Evolutionary conservation across 2,888 invertebrate genomes (phyloP).

Genomic region (Lepas anatifera): DNA sequence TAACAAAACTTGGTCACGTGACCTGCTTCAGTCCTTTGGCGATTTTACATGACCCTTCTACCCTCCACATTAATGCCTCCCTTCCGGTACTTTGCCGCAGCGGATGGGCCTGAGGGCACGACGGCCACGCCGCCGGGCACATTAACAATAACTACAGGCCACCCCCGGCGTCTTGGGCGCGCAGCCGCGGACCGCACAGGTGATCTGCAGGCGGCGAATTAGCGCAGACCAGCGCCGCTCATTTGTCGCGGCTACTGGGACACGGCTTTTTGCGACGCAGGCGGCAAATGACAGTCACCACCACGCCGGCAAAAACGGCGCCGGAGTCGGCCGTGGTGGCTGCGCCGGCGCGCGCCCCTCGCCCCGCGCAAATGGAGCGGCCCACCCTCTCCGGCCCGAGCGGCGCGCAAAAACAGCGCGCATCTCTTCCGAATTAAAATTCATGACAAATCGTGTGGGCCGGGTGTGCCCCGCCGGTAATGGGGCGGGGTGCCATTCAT

Average conservation of each 20-base stretch:
- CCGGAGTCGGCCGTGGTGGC: neutral
- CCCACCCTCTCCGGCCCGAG: neutral
- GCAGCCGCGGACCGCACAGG: too few relatives aligned
- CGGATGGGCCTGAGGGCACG: too few relatives aligned
- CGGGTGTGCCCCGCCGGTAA: neutral
- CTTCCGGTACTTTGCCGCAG: too few relatives aligned
- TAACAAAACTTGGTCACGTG: too few relatives aligned
- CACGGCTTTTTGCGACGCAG: neutral
- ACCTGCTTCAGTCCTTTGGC: too few relatives aligned
- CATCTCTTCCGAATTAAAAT: constrained; percentile 7
- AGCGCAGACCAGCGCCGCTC: neutral
- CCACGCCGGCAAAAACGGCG: neutral
- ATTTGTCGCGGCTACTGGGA: neutral
- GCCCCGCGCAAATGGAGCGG: neutral
- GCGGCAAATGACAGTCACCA: neutral
- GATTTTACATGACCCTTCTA: too few relatives aligned
- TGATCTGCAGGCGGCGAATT: neutral
- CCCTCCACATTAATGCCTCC: too few relatives aligned
- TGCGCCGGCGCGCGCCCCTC: neutral
- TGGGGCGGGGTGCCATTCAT: neutral
- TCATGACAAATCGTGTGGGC: neutral
- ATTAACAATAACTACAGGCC: too few relatives aligned
- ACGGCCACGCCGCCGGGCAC: too few relatives aligned
- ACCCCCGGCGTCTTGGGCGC: too few relatives aligned
- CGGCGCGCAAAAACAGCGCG: neutral